Percentiles rank a stretch among this genome's conserved stretches.
Evolutionary conservation across 2,113 vertebrate species (phyloP).

Genomic region (Pholis gunnellus): DNA sequence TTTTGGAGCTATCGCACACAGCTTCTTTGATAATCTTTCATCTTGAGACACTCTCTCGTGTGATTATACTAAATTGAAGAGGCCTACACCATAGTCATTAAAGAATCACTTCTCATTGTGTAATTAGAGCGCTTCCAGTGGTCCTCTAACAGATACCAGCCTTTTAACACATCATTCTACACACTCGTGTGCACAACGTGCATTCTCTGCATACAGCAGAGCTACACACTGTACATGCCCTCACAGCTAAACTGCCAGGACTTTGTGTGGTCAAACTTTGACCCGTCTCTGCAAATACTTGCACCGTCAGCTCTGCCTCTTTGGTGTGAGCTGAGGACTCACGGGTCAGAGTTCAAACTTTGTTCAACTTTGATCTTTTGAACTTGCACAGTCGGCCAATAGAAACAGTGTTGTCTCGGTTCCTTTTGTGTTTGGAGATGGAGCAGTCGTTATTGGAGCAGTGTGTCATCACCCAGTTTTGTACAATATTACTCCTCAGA

Average conservation of each 20-base stretch:
- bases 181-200: neutral
- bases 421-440: neutral
- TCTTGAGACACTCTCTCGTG: slow-evolving; percentile 75
- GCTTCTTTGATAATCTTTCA: slow-evolving; percentile 82
- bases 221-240: too few species aligned
- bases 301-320: neutral
- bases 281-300: neutral
- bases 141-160: slow-evolving; percentile 56
- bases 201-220: neutral
- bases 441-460: neutral
- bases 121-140: slow-evolving; percentile 73
- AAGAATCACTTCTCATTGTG: slow-evolving; percentile 79
- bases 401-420: neutral
- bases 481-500: neutral
- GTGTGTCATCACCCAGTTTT: neutral
- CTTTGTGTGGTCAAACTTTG: neutral
- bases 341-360: slow-evolving; percentile 10
- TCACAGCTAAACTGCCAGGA: fast-evolving
- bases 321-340: neutral
- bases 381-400: neutral
- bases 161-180: neutral
- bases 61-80: slow-evolving; percentile 83
- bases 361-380: slow-evolving; percentile 13
- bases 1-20: slow-evolving; percentile 65
- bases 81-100: slow-evolving; percentile 77